phyloP scores from a whole-genome alignment of 1,140 invertebrate species.

The Drosophila eugracilis region DNA sequence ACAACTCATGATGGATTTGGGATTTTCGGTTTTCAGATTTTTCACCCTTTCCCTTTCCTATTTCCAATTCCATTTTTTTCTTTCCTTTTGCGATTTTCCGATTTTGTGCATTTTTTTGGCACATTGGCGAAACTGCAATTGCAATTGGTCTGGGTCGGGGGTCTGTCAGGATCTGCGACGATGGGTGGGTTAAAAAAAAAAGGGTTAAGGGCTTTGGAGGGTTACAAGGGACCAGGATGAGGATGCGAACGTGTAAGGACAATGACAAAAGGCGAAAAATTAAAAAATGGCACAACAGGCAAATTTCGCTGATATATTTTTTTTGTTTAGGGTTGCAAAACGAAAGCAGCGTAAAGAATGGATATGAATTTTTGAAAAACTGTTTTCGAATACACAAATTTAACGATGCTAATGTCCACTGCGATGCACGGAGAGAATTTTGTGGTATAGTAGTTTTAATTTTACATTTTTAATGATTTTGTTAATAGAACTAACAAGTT shows the following conservation, averaged over 20 bases:
- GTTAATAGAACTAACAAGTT: too few relatives aligned
- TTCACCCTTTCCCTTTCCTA: background rate
- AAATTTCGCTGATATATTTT: constrained; percentile 33
- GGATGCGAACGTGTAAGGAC: constrained; percentile 12
- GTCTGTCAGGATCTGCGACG: constrained; percentile 1
- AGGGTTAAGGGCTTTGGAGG: constrained; percentile 76
- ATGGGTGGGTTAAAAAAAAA: constrained; percentile 11
- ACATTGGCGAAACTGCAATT: constrained; percentile 52
- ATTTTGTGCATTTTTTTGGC: constrained; percentile 50
- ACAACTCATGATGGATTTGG: constrained; percentile 31
- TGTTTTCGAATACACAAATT: constrained; percentile 32
- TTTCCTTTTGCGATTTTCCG: too few relatives aligned
- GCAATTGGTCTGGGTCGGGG: constrained; percentile 16
- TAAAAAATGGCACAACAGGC: constrained; percentile 49
- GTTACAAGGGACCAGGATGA: constrained; percentile 25
- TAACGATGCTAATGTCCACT: constrained; percentile 41
- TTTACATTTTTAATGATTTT: too few relatives aligned
- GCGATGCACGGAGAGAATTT: constrained; percentile 29
- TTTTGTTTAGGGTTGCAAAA: constrained; percentile 32
- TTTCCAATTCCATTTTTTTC: constrained; percentile 1
- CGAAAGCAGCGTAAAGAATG: constrained; percentile 21
- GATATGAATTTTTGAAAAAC: constrained; percentile 17
- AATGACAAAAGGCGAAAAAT: constrained; percentile 43
- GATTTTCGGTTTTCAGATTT: constrained; percentile 36
- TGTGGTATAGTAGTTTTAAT: too few relatives aligned